Base-by-base conservation (phyloP, 2,888 invertebrate species). In the Napeogenes sylphis region DNA sequence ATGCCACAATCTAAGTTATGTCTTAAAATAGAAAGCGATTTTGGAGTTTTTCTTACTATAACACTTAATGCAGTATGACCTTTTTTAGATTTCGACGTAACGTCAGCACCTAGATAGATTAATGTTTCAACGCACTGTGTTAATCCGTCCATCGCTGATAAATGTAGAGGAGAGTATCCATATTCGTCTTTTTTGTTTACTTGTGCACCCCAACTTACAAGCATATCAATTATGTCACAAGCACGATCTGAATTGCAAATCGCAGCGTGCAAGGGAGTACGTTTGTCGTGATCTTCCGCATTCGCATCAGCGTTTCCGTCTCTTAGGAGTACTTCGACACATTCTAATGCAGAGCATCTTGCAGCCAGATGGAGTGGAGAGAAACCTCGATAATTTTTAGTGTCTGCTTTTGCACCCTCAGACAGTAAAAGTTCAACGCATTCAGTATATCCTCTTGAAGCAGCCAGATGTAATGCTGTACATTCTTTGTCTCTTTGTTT, bases 311-410 rank as follows among this genome's bases (percentile, higher is more conserved):
- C 94, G 67, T 93, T 94, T 2, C 94, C 94, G 76, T 94, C 95
- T 62, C 94, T 91, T 55, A 97, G 79, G 56, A 97, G 86, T 2
- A 94, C 90, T 79, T 96, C 96, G 0, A 96, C 95, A 75, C 95
- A 95, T 76, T 97, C 96, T 53, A 94, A 84, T 56, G 95, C 95
- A 53, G 96, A 95, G 56, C 95, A 94, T 66, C 95, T 92, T 0
- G 96, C 94, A 0, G 97, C 97, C 67, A 97, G 87, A 83, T 98
- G 98, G n/a, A 98, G 85, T 0, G 97, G 94, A 0, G 96, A 95
- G 73, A 96, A 96, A 42, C 95, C 95, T 71, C 96, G 93, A 75
- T 94, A 93, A 79, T 96, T 96, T 70, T 92, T 93, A 5, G 93
- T 87, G 71, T 95, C 94, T 0, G 94, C 93, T 80, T 96, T 94